A percentile compares a stretch with the other conserved stretches of the same genome.
Evolutionary conservation across 2,888 invertebrate species (phyloP).

Genomic region (Oligia fasciuncula): DNA sequence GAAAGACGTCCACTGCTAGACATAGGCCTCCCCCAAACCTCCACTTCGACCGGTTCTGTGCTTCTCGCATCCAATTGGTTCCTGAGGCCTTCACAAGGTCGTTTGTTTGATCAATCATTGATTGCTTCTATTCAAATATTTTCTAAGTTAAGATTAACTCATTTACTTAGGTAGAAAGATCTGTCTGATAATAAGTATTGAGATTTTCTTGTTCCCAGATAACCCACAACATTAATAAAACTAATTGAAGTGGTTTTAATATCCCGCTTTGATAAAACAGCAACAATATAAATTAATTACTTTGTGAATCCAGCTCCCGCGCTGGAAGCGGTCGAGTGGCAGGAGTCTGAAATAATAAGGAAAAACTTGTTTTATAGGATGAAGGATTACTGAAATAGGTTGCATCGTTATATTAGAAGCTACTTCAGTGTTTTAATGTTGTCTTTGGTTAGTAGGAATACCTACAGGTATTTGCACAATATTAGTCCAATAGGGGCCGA

Average conservation of each 20-base stretch:
- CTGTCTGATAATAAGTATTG: background rate
- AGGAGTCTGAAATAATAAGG: constrained; percentile 52
- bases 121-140: background rate
- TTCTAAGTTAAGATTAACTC: background rate
- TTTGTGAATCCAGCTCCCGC: constrained; percentile 42
- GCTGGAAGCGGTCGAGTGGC: constrained; percentile 34
- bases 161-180: background rate
- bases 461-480: background rate
- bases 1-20: no score
- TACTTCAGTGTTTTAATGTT: background rate
- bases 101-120: no score
- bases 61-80: no score
- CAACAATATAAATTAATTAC: constrained; percentile 38
- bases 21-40: no score
- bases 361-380: constrained; percentile 49
- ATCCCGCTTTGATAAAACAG: constrained; percentile 5
- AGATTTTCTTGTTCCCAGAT: background rate
- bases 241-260: constrained; percentile 32
- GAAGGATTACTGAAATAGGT: constrained; percentile 42
- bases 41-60: no score
- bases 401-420: constrained; percentile 13
- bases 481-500: no score
- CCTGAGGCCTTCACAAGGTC: background rate
- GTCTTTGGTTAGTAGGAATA: background rate
- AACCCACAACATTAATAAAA: constrained; percentile 13